Base-by-base conservation (phyloP, 2,113 vertebrate species). In the Vimba vimba region DNA sequence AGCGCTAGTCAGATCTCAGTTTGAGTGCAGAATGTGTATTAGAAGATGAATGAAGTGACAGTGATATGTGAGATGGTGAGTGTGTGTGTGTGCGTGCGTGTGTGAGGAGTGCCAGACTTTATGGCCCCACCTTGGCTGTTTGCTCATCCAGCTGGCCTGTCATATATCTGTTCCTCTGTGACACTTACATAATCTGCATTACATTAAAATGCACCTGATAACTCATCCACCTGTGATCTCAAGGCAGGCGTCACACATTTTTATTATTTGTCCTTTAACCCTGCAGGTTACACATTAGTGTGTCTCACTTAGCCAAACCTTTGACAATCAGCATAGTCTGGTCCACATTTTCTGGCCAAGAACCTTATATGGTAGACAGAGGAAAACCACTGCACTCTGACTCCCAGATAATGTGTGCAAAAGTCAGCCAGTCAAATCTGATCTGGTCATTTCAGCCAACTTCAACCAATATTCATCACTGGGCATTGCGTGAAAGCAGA, bases 181-280 rank as follows among this genome's bases (percentile, higher is more conserved):
- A 15, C 71, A 84, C 55, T 87, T 75, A 55, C 81, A 60, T 83
- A 84, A 87, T 57, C 12, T n/a, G 21, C 13, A 25, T 86, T 74
- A 57, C 45, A 80, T 78, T 85, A 85, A 89, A 10, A 39, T 66
- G n/a, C 17, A 27, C 81, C 68, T 86, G 68, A 84, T 52, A 79
- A 23, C 30, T 76, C 66, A 59, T 66, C 66, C 78, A 52, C 83
- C 60, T 75, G 80, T 71, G 80, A 47, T 19, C 39, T 74, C 45
- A 25, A 76, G 30, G 47, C 76, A 39, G 59, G 77, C 10, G 52
- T 19, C 47, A 36, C 59, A 39, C 19, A 66, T 57, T 30, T 43
- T 77, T 73, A 19, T 79, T 6, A 68, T 74, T 86, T 82, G 43
- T 73, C 15, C 79, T 57, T 62, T 77, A 45, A 57, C 71, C 59